These are phyloP conservation scores for Clunio marinus DNA, from an alignment of 2,888 invertebrate species.

Conservation along the genomic window DNA sequence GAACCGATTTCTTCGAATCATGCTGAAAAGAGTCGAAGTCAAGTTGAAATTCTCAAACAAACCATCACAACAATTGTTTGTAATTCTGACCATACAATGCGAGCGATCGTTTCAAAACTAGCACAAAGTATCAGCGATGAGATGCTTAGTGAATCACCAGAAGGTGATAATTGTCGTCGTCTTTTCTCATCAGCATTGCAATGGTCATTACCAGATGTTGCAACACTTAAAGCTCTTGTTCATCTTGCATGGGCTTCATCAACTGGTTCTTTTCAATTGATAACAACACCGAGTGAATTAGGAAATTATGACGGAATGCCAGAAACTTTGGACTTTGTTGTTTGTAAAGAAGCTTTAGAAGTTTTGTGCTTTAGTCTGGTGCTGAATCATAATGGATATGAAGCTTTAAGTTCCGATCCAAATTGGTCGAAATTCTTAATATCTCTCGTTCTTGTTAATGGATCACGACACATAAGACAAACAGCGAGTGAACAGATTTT, in stretches of 20 bases:
- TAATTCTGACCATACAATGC: conserved; percentile 78
- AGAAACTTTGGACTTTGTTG: conserved; percentile 63
- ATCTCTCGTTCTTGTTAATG: conserved; percentile 80
- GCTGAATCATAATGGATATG: conserved; percentile 80
- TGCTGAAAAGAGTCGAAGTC: conserved; percentile 50
- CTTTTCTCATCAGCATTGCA: conserved; percentile 58
- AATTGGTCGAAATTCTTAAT: conserved; percentile 87
- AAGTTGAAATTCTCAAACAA: conserved; percentile 67
- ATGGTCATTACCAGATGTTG: conserved; percentile 68
- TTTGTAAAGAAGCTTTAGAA: conserved; percentile 90
- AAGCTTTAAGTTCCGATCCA: conserved; percentile 72
- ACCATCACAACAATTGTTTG: conserved; percentile 75
- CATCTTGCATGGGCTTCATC: conserved; percentile 76
- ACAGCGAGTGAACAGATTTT: conserved; percentile 50
- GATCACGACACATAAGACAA: conserved; percentile 60
- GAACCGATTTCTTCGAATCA: conserved; percentile 53
- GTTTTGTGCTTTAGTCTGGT: conserved; percentile 85
- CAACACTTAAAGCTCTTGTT: conserved; percentile 69
- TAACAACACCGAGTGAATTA: conserved; percentile 59
- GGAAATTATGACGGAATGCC: conserved; percentile 54
- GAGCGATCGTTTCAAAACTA: conserved; percentile 77
- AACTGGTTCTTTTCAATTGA: conserved; percentile 64
- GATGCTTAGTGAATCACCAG: conserved; percentile 52
- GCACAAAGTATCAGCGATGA: conserved; percentile 77
- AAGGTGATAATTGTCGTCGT: conserved; percentile 54